phyloP scores from a whole-genome alignment of 2,797 vertebrate species.

The Psittacula echo region DNA sequence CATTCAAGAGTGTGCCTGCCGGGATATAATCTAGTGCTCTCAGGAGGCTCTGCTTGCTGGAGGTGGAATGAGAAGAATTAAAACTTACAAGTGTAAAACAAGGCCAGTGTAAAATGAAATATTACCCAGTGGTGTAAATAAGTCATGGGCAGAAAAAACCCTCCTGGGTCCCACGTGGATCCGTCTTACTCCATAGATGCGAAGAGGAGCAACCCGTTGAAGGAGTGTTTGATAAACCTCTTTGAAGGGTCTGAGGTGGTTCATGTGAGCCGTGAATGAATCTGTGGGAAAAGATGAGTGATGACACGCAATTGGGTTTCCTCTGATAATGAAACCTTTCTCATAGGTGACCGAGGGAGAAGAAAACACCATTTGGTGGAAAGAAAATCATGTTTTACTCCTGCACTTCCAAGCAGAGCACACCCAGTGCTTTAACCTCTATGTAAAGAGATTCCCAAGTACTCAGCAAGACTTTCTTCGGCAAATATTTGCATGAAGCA shows the following conservation, averaged over 20 bases:
- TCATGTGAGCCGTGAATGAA: neutral
- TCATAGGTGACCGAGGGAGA: neutral
- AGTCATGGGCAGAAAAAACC: constrained; percentile 43
- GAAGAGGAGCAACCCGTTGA: neutral
- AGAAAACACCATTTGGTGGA: neutral
- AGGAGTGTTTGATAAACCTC: neutral
- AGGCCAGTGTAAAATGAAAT: constrained; percentile 41
- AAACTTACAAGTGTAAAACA: constrained; percentile 58
- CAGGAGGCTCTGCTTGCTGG: constrained; percentile 45
- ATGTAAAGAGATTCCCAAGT: neutral
- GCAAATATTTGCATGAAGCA: constrained; percentile 16
- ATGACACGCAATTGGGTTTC: neutral
- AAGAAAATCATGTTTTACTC: neutral
- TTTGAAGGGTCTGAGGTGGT: neutral
- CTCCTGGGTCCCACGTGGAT: neutral
- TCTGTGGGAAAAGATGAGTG: neutral
- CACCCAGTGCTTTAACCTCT: neutral
- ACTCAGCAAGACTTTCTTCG: neutral
- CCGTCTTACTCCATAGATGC: neutral
- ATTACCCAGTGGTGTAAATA: constrained; percentile 49
- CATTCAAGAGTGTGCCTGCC: neutral
- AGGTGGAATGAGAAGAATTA: constrained; percentile 66
- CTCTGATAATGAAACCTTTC: neutral
- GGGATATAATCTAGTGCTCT: constrained; percentile 58
- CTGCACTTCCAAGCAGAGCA: neutral